Percentiles rank a stretch among this genome's conserved stretches.
phyloP scores from a whole-genome alignment of 2,113 vertebrate genomes.

The Nyctereutes procyonoides region DNA sequence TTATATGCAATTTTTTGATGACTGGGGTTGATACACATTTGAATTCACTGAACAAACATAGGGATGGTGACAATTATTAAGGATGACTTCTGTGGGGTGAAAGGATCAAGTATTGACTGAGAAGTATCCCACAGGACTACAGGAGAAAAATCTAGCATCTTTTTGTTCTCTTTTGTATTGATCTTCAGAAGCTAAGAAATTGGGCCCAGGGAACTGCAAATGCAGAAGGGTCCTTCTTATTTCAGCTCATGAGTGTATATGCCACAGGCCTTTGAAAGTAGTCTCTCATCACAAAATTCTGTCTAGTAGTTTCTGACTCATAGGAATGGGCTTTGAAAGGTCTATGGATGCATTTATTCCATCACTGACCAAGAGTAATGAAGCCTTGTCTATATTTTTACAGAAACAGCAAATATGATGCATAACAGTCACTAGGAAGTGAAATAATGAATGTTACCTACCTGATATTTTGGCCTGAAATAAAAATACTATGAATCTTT shows the following conservation, averaged over 20 bases:
- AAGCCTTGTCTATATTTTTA: not conserved
- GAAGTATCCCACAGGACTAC: not conserved
- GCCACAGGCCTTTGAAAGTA: not conserved
- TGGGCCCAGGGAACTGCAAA: not conserved
- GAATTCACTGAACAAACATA: not conserved
- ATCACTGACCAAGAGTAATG: not conserved
- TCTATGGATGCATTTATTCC: not conserved
- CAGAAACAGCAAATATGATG: not conserved
- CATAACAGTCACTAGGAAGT: not conserved
- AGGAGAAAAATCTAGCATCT: not conserved
- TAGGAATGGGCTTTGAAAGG: not conserved
- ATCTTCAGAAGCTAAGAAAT: constrained; percentile 13
- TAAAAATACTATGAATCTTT: not conserved
- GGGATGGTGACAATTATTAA: not conserved
- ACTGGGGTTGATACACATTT: not conserved
- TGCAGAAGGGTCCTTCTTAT: not conserved
- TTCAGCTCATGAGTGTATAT: not conserved
- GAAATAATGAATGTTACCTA: not conserved
- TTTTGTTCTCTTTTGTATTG: not conserved
- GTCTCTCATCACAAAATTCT: not conserved
- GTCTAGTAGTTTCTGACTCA: not conserved
- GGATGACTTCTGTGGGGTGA: not conserved
- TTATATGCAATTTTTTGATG: not conserved
- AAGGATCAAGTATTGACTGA: not conserved
- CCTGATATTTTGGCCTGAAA: not conserved